These are phyloP conservation scores for Calyptommatus sinebrachiatus DNA, from an alignment of 2,113 vertebrate genomes.

Conservation along the genomic window DNA sequence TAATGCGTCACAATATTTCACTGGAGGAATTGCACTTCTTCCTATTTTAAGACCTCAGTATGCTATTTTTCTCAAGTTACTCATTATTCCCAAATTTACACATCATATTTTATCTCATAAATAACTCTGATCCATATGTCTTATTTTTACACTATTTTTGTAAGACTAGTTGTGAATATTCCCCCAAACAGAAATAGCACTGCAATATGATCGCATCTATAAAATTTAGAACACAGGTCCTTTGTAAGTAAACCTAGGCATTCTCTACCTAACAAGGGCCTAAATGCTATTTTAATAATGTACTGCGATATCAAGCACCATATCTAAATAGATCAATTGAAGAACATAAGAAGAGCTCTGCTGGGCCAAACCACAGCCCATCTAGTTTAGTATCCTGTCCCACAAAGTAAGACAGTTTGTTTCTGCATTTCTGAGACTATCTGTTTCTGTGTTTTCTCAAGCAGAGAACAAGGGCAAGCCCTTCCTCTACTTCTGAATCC, in stretches of 20 bases:
- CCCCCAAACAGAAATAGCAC: background rate
- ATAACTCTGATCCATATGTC: background rate
- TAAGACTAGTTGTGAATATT: background rate
- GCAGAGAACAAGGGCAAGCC: no score
- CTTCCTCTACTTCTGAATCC: no score
- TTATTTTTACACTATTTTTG: background rate
- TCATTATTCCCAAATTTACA: background rate
- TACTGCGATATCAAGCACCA: background rate
- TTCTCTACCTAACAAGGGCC: no score
- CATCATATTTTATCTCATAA: background rate
- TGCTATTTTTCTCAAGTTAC: background rate
- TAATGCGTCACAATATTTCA: background rate
- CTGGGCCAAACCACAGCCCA: background rate
- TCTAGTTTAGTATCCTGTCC: background rate
- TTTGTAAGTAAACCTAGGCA: background rate
- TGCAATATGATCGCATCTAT: background rate
- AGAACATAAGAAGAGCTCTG: background rate
- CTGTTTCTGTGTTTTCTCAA: no score
- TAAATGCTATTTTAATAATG: background rate
- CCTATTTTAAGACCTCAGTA: background rate
- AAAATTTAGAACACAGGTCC: background rate
- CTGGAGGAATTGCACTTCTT: background rate
- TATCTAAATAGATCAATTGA: background rate
- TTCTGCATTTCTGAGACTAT: no score
- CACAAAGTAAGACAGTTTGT: background rate